Conservation (phyloP, 2,888 invertebrate genomes). For the Ceramica pisi region DNA sequence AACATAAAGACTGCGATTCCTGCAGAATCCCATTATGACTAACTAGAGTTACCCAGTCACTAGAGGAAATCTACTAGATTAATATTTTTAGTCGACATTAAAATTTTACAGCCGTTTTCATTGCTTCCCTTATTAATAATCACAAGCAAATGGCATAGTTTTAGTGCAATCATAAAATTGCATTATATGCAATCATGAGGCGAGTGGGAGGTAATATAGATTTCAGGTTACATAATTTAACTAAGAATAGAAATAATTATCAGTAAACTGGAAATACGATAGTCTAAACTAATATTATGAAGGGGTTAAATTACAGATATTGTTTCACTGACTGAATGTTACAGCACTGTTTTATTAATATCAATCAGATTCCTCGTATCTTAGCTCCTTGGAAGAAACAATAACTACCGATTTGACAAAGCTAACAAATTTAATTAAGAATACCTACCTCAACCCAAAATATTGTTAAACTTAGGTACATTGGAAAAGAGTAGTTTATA, state of each 20-base stretch:
- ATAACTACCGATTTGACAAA: neutral
- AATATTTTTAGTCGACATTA: constrained; percentile 32
- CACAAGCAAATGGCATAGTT: constrained; percentile 23
- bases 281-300: neutral
- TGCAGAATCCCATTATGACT: constrained; percentile 3
- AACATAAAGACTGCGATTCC: neutral
- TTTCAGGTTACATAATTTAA: constrained; percentile 10
- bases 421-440: neutral
- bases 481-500: too few relatives aligned
- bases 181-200: constrained; percentile 24
- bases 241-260: constrained; percentile 6
- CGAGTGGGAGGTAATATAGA: constrained; percentile 20
- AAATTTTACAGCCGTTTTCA: constrained; percentile 35
- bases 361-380: neutral
- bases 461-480: too few relatives aligned
- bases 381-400: neutral
- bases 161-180: constrained; percentile 31
- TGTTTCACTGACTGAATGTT: neutral
- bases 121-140: constrained; percentile 39
- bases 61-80: constrained; percentile 14
- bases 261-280: neutral
- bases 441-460: too few relatives aligned
- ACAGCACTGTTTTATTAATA: neutral
- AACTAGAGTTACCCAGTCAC: neutral
- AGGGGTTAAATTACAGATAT: neutral